Evolutionary conservation across 2,797 vertebrate species (phyloP).

Genomic region (Phoebastria nigripes): DNA sequence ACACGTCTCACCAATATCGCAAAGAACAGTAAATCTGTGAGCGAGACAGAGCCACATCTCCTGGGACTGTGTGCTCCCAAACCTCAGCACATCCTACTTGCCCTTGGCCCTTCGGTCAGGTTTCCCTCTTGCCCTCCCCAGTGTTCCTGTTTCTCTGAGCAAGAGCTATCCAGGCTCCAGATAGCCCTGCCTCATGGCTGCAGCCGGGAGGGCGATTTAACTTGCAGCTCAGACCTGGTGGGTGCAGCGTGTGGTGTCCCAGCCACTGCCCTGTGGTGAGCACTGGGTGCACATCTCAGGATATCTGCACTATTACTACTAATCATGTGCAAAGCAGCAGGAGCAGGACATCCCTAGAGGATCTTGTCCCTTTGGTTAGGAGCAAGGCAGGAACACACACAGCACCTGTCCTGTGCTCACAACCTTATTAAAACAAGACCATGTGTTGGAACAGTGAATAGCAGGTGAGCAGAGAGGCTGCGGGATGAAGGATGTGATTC

Average conservation of each 20-base stretch:
- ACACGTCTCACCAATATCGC: not conserved
- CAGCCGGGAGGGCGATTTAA: too few relatives aligned
- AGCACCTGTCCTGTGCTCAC: not conserved
- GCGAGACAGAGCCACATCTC: not conserved
- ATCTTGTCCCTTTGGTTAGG: not conserved
- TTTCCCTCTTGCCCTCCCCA: not conserved
- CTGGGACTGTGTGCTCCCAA: not conserved
- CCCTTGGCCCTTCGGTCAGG: not conserved
- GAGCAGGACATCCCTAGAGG: not conserved
- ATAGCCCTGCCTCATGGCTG: not conserved
- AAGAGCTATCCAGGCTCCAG: not conserved
- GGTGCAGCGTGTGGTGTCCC: not conserved
- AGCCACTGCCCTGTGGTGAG: fast-evolving
- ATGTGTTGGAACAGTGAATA: not conserved
- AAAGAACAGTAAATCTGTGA: not conserved
- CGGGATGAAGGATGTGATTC: not conserved
- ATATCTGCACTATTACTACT: not conserved
- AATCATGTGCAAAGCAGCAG: not conserved
- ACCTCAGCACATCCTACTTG: not conserved
- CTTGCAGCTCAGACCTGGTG: not conserved
- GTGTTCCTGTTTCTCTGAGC: not conserved
- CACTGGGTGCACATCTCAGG: too few relatives aligned
- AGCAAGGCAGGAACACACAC: not conserved
- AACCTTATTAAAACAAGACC: not conserved
- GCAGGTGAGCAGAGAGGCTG: not conserved